Conservation (phyloP, 2,888 invertebrate genomes). For the Pristionchus entomophagus region DNA sequence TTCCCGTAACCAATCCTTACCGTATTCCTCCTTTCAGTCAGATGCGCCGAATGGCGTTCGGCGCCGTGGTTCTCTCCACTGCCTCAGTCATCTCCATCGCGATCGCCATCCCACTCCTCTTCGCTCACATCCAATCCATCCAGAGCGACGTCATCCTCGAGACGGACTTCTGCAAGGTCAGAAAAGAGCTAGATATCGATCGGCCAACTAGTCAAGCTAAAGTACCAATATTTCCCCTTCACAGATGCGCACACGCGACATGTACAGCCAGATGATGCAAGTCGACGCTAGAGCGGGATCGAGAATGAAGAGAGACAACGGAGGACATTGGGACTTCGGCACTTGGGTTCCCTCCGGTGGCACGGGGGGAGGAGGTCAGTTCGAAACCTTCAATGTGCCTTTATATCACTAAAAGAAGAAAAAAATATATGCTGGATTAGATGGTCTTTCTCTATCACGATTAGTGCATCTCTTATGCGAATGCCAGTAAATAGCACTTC, state of each 20-base stretch:
- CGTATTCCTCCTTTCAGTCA: constrained; percentile 50
- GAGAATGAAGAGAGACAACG: constrained; percentile 52
- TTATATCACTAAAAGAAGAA: too few relatives aligned
- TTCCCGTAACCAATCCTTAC: not conserved
- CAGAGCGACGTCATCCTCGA: constrained; percentile 73
- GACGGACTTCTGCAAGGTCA: constrained; percentile 73
- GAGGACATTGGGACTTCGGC: constrained; percentile 65
- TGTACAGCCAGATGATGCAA: constrained; percentile 62
- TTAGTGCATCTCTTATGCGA: too few relatives aligned
- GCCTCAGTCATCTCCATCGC: constrained; percentile 73
- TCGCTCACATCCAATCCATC: constrained; percentile 72
- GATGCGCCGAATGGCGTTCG: constrained; percentile 68
- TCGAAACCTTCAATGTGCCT: too few relatives aligned
- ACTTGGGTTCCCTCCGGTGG: constrained; percentile 67
- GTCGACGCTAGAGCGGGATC: constrained; percentile 43
- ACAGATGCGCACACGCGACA: constrained; percentile 62
- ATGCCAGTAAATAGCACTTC: too few relatives aligned
- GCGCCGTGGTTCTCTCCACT: constrained; percentile 71
- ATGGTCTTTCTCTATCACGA: too few relatives aligned
- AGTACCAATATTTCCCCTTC: not conserved
- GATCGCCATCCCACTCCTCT: constrained; percentile 73
- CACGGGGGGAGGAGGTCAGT: constrained; percentile 56
- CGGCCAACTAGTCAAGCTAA: not conserved
- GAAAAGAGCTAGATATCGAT: not conserved
- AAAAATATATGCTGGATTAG: too few relatives aligned